Conservation (phyloP, 2,113 vertebrate species). For the Chlorocebus sabaeus region DNA sequence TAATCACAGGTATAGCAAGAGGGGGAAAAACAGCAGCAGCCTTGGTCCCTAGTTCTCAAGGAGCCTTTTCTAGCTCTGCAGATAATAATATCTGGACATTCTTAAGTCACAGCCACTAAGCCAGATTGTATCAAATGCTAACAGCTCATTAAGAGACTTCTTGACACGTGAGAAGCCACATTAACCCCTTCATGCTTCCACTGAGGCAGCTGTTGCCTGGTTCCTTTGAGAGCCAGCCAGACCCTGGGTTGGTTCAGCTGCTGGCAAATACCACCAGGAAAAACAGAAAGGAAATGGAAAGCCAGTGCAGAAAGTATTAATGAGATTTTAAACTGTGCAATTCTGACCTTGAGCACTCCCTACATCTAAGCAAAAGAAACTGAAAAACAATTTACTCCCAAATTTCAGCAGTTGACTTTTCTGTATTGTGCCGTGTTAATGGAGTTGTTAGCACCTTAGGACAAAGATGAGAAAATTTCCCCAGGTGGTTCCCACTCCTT, state of each 20-base stretch:
- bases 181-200: neutral
- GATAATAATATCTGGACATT: constrained; percentile 7
- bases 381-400: neutral
- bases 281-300: neutral
- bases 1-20: neutral
- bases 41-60: neutral
- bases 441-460: neutral
- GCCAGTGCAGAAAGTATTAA: neutral
- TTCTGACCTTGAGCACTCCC: neutral
- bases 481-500: neutral
- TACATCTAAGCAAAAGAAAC: neutral
- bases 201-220: neutral
- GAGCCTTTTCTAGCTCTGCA: constrained; percentile 13
- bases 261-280: neutral
- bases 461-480: neutral
- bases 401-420: neutral
- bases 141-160: constrained; percentile 3
- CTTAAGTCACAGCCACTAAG: constrained; percentile 4
- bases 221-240: neutral
- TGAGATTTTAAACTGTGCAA: neutral
- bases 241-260: neutral
- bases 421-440: neutral
- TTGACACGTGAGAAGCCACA: neutral
- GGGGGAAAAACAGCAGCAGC: neutral
- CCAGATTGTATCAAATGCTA: constrained; percentile 3